These are phyloP conservation scores for Drosophila bocki DNA, from an alignment of 1,140 invertebrate genomes.

Conservation along the genomic window DNA sequence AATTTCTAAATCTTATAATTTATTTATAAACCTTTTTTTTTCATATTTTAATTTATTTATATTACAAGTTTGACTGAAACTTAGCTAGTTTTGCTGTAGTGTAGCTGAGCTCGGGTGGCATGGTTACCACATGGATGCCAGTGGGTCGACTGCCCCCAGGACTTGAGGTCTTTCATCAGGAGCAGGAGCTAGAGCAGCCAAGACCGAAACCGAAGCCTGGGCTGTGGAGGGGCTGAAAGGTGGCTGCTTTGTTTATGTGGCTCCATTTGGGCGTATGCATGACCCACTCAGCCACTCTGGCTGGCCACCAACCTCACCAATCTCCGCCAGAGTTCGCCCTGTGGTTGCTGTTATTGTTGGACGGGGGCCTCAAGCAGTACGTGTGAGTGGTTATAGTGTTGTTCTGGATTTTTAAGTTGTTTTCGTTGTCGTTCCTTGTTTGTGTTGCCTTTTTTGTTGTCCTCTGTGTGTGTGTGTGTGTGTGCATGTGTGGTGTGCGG, in stretches of 20 bases:
- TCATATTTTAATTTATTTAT: background rate
- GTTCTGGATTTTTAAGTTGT: conserved; percentile 83
- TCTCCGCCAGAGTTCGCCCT: conserved; percentile 16
- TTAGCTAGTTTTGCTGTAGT: background rate
- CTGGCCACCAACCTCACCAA: conserved; percentile 9
- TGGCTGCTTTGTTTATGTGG: conserved; percentile 76
- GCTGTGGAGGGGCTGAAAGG: background rate
- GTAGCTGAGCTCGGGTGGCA: background rate
- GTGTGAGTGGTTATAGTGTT: conserved; percentile 82
- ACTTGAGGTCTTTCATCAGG: conserved; percentile 48
- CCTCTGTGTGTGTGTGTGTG: conserved; percentile 26
- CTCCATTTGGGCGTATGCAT: conserved; percentile 67
- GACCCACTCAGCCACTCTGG: conserved; percentile 35
- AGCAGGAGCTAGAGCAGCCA: conserved; percentile 13
- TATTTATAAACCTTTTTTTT: background rate
- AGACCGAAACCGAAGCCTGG: conserved; percentile 19
- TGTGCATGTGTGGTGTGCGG: conserved; percentile 43
- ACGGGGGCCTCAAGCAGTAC: conserved; percentile 65
- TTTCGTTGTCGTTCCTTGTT: conserved; percentile 78
- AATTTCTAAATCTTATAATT: no score
- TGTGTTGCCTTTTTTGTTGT: conserved; percentile 63
- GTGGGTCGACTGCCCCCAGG: conserved; percentile 49
- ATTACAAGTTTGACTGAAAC: background rate
- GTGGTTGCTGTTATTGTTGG: conserved; percentile 48
- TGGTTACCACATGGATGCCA: conserved; percentile 38